Evolutionary conservation across 2,113 vertebrate species (phyloP), one percentile per base, ranked within the genome.

Genomic region (Oxygymnocypris stewartii): DNA sequence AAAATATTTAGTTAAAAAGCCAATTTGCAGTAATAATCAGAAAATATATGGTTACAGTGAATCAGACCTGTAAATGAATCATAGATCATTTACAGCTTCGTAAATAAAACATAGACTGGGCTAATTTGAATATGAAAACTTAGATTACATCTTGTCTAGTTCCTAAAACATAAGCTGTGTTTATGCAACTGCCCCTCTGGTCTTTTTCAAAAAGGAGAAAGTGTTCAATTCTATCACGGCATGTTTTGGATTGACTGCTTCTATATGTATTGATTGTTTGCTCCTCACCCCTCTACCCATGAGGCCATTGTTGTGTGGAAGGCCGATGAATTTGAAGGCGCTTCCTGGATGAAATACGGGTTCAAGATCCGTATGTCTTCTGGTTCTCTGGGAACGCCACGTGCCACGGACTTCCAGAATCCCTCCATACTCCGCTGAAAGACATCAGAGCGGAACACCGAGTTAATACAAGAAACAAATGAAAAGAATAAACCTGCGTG

Each of bases 341-440:
- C 97, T 91, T 98, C 97, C 87, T 97, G 96, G 93, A 98, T 97
- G 93, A 98, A 98, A 91, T 96, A 97, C 0, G 97, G 97, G 88
- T 98, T 98, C 80, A 98, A 94, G 90, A 98, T 97, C 54, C 97
- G 96, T 75, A 98, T 97, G 74, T 97, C 96, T 1, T 94, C 92
- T 42, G 97, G 96, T 59, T 96, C 95, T 90, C 96, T 95, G 51
- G 97, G 97, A 63, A 98, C 95, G 18, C 92, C 88, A 37, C 92
- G 95, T 83, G 97, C 97, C 86, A 98, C 96, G 6, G 97, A 97
- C 91, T 97, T 98, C 97, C 97, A 98, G 95, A 98, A 98, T 28
- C 96, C 97, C 78, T 97, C 96, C 0, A 94, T 95, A 23, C 94
- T 95, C 57, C 93, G 96, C 96, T 98, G 92, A 81, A 77, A 91